Evolutionary conservation across 1,140 invertebrate species (phyloP).

Genomic region (Drosophila nigrodunni): DNA sequence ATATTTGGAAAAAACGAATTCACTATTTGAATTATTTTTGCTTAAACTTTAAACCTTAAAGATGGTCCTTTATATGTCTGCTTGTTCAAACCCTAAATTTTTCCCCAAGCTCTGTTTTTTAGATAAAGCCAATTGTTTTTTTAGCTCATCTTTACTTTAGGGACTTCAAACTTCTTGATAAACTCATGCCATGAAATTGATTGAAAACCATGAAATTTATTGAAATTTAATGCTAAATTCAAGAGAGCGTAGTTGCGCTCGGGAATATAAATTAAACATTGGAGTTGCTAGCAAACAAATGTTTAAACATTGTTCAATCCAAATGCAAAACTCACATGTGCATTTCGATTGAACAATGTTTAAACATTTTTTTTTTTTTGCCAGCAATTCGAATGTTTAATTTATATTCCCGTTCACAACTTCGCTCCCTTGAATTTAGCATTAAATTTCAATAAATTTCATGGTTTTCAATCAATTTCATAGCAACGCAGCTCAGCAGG

Average conservation of each 20-base stretch:
- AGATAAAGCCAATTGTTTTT: too few relatives aligned
- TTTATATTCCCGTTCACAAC: not conserved
- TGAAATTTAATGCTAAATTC: conserved; percentile 74
- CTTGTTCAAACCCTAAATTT: too few relatives aligned
- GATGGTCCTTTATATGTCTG: too few relatives aligned
- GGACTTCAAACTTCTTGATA: not conserved
- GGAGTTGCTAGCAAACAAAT: not conserved
- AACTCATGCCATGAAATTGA: conserved; percentile 58
- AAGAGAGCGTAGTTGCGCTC: not conserved
- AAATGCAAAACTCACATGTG: not conserved
- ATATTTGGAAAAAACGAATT: not conserved
- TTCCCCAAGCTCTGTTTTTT: too few relatives aligned
- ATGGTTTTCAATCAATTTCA: conserved; percentile 82
- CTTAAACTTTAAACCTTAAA: not conserved
- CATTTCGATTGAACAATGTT: conserved; percentile 4
- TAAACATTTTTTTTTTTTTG: conserved; percentile 7
- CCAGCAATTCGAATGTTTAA: not conserved
- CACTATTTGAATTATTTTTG: not conserved
- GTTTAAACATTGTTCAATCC: conserved; percentile 5
- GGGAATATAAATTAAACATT: conserved; percentile 1
- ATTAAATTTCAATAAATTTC: conserved; percentile 82
- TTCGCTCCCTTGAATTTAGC: conserved; percentile 39
- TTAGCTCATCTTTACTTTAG: not conserved
- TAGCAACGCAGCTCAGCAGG: conserved; percentile 52
- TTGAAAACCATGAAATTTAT: conserved; percentile 81